A percentile compares a stretch with the other conserved stretches of the same genome.
These are phyloP conservation scores for Schlechtendalia chinensis DNA, from an alignment of 1,140 invertebrate species.

Conservation along the genomic window DNA sequence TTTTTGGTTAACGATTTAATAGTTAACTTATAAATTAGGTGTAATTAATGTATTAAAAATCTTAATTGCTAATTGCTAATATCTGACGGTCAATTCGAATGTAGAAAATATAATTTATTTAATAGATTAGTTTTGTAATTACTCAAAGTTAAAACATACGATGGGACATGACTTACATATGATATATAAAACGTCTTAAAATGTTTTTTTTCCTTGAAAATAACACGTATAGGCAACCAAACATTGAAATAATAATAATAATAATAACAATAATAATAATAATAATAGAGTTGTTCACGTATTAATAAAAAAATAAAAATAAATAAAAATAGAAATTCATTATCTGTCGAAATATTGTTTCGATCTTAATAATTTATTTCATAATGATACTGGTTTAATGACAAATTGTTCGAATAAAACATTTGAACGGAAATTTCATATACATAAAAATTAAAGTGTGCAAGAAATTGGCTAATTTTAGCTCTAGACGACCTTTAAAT, in stretches of 20 bases:
- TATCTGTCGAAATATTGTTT: not conserved
- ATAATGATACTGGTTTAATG: not conserved
- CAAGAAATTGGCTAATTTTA: conserved; percentile 10
- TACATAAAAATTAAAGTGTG: conserved; percentile 18
- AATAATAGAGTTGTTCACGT: not conserved
- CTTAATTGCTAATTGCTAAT: not conserved
- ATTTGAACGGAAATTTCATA: conserved; percentile 5
- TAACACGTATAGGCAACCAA: conserved; percentile 29
- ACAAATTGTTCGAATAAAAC: not conserved
- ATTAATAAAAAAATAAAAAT: not conserved
- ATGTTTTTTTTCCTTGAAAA: conserved; percentile 30
- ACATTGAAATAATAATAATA: no score
- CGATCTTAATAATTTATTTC: not conserved
- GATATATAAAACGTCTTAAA: no score
- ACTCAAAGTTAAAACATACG: no score
- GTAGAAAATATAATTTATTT: not conserved
- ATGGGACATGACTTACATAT: no score
- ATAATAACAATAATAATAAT: no score
- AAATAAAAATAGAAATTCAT: conserved; percentile 21
- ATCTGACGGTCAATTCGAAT: not conserved
- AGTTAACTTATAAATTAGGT: not conserved
- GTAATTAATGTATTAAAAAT: not conserved
- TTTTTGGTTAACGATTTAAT: not conserved
- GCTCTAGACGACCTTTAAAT: not conserved
- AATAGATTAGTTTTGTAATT: not conserved